These are phyloP conservation scores for Prinia subflava DNA, from an alignment of 2,113 vertebrate species.

Conservation along the genomic window DNA sequence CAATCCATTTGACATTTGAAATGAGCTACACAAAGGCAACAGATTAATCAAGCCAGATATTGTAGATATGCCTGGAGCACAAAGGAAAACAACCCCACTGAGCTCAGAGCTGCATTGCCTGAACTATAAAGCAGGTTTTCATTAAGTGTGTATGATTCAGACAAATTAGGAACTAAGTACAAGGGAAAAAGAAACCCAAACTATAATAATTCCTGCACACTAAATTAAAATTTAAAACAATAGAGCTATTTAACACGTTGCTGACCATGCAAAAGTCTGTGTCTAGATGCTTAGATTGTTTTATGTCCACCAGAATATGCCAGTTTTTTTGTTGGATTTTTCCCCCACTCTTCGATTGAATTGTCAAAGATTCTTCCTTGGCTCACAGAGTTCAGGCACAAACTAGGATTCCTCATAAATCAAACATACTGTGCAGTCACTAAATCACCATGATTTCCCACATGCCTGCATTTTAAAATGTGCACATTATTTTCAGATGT, in stretches of 20 bases:
- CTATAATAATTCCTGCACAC: not conserved
- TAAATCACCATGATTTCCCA: not conserved
- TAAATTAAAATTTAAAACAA: slow-evolving; percentile 8
- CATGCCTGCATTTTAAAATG: not conserved
- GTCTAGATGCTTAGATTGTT: not conserved
- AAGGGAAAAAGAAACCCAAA: not conserved
- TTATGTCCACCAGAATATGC: not conserved
- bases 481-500: not conserved
- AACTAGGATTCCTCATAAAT: not conserved
- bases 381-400: not conserved
- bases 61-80: slow-evolving; percentile 20
- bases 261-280: not conserved
- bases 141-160: slow-evolving; percentile 34
- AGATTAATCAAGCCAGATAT: slow-evolving; percentile 58
- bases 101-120: not conserved
- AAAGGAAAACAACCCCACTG: slow-evolving; percentile 11
- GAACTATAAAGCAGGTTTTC: slow-evolving; percentile 38
- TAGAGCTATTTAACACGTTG: not conserved
- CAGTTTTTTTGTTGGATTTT: not conserved
- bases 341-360: not conserved
- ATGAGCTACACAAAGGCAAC: slow-evolving; percentile 46
- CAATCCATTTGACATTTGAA: slow-evolving; percentile 51
- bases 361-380: not conserved
- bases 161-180: slow-evolving; percentile 15
- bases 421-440: not conserved